These are phyloP conservation scores for Brachionus rubens DNA, from an alignment of 1,140 invertebrate species.

Conservation along the genomic window DNA sequence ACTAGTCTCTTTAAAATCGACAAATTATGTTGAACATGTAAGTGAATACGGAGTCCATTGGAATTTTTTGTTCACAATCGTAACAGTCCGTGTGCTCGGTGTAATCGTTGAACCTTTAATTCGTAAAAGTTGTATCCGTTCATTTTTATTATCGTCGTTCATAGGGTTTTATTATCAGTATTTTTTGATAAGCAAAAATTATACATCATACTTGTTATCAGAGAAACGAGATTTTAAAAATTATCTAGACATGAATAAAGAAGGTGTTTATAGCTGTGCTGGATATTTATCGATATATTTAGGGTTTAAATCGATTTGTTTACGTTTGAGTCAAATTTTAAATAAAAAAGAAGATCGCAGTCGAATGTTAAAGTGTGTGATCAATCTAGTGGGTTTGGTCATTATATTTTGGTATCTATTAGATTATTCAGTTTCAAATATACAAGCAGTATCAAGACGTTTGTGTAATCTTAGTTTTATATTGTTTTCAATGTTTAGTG, in stretches of 20 bases:
- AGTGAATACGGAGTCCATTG: conserved; percentile 91
- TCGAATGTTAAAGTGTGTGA: background rate
- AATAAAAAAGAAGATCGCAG: background rate
- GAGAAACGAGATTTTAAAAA: conserved; percentile 61
- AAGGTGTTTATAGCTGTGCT: conserved; percentile 77
- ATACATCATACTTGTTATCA: conserved; percentile 72
- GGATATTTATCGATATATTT: conserved; percentile 82
- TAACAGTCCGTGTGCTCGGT: background rate
- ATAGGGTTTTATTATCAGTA: conserved; percentile 71
- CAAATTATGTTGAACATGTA: conserved; percentile 77
- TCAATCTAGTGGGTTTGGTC: background rate
- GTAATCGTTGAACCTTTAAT: conserved; percentile 45
- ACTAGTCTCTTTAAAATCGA: conserved; percentile 59
- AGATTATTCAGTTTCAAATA: background rate
- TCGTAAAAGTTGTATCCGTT: conserved; percentile 47
- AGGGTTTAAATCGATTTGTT: conserved; percentile 51
- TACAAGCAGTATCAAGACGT: conserved; percentile 25
- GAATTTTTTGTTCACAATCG: conserved; percentile 87
- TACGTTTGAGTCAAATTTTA: conserved; percentile 8
- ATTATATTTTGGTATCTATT: conserved; percentile 9
- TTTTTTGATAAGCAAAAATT: conserved; percentile 63
- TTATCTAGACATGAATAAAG: conserved; percentile 77
- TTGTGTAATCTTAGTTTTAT: conserved; percentile 39
- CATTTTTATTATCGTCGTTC: conserved; percentile 55
- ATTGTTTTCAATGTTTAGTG: background rate